Base-by-base conservation (phyloP, 2,888 invertebrate genomes). In the Harmothoe impar region DNA sequence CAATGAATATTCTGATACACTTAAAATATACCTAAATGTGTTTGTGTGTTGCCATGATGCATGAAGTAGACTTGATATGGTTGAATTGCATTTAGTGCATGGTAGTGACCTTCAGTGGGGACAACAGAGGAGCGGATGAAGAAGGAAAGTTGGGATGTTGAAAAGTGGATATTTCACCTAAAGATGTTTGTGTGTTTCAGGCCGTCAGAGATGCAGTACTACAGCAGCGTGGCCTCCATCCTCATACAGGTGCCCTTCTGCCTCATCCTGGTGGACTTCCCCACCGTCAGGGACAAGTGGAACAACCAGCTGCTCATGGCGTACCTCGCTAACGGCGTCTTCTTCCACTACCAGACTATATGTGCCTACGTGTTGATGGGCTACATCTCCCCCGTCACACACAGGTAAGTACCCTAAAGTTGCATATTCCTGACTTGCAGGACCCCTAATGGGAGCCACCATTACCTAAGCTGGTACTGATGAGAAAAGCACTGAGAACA, bases 261-360 rank as follows among this genome's bases (percentile, higher is more conserved):
- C 92, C 96, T 97, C 93, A 95, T 97, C 92, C 96, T 97, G 94
- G 97, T 97, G 89, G 97, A 97, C 96, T 94, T 97, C 92, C 94
- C 96, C 81, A 95, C 96, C 91, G 96, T 97, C 20, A 95, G 94
- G 52, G 92, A 94, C 52, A 96, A 97, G 93, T 95, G 97, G 90
- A 95, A 95, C 91, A 93, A 97, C 89, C 94, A 94, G 25, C 94
- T 96, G 92, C 94, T 97, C 43, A 95, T 96, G 77, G 97, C 97
- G 92, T 97, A 97, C 94, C 95, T 97, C 89, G 95, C 97, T 25
- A 97, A 97, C 95, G 98, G 98, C 90, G 94, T 97, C 52, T 97
- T 97, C 95, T 98, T 97, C 95, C 98, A 98, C 95, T 97, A 97
- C 94, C 98, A 98, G 97, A 97, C 97, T 95, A 97, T 98, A 94